Evolutionary conservation across 2,888 invertebrate species (phyloP), one percentile per base, ranked within the genome.

Genomic region (Pseudococcus jackbeardsleyi): DNA sequence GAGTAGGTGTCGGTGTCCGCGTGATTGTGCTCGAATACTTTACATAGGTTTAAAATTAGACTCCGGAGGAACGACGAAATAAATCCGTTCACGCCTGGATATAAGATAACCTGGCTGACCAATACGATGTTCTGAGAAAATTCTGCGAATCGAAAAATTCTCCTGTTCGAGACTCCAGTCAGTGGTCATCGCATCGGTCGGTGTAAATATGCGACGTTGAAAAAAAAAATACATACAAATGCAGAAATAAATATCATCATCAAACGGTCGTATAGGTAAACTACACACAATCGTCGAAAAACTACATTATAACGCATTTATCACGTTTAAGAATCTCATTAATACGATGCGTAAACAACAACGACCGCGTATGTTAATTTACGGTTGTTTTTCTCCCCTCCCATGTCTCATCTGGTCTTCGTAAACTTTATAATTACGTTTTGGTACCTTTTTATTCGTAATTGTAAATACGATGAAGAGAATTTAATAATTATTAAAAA

Each of bases 251-350:
- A 68, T 26, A 26, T 68, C 12, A 54, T 54, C n/a, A n/a, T 54
- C 54, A 54, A 26, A 64, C 33, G 72, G 15, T 72, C 42, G 7
- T 42, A 42, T 42, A 9, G 9, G 42, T 42, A 42, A 8, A 42
- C 42, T 42, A 42, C 42, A 42, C 42, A 42, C 42, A 42, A 42
- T 42, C 33, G 72, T 72, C 33, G 72, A 72, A 72, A 77, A 42
- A 33, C 42, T 39, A 77, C 77, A 77, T 77, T 77, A 77, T 77
- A 54, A 72, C n/a, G 77, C 33, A 39, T 77, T 77, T 77, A 77
- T 77, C 77, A 42, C 77, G 77, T 77, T 39, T 42, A n/a, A 77
- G 33, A 77, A 77, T 77, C 77, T 42, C 77, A 77, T 77, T 77
- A 42, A 42, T 42, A 77, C n/a, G 42, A 17, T 77, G 77, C 68